Conservation (phyloP, 2,797 vertebrate species). For the Champsocephalus gunnari region DNA sequence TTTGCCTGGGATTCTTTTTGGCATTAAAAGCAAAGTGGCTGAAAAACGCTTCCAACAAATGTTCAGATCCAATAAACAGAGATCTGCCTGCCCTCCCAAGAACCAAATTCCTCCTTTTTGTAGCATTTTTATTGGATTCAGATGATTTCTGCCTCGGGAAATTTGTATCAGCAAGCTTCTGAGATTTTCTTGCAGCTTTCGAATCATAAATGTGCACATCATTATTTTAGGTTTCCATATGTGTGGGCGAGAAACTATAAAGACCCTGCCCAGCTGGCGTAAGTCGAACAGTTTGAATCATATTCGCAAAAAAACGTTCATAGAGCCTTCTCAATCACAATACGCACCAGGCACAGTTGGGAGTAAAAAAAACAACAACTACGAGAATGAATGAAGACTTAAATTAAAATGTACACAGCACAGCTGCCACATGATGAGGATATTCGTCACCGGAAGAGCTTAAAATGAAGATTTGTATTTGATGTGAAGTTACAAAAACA, state of each 20-base stretch:
- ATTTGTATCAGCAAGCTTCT: conserved; percentile 14
- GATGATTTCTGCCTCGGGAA: conserved; percentile 38
- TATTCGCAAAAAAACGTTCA: neutral
- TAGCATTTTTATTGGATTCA: conserved; percentile 26
- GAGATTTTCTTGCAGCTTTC: neutral
- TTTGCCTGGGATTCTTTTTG: conserved; percentile 22
- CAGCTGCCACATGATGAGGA: too few species aligned
- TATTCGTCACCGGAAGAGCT: too few species aligned
- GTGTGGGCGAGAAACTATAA: neutral
- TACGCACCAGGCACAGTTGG: neutral
- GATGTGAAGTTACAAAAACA: too few species aligned
- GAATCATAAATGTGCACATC: neutral
- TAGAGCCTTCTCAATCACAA: neutral
- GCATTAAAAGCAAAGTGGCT: conserved; percentile 10
- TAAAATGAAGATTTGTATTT: too few species aligned
- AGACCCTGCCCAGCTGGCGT: neutral
- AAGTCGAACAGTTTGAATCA: neutral
- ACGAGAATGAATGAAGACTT: too few species aligned
- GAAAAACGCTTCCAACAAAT: conserved; percentile 23
- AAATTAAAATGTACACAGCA: too few species aligned
- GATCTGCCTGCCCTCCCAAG: conserved; percentile 5
- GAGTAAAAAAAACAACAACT: too few species aligned
- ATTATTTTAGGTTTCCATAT: neutral
- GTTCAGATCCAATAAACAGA: conserved; percentile 38
- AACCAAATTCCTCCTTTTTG: conserved; percentile 37